phyloP scores from a whole-genome alignment of 2,888 invertebrate genomes.

The Cosmopolites sordidus region DNA sequence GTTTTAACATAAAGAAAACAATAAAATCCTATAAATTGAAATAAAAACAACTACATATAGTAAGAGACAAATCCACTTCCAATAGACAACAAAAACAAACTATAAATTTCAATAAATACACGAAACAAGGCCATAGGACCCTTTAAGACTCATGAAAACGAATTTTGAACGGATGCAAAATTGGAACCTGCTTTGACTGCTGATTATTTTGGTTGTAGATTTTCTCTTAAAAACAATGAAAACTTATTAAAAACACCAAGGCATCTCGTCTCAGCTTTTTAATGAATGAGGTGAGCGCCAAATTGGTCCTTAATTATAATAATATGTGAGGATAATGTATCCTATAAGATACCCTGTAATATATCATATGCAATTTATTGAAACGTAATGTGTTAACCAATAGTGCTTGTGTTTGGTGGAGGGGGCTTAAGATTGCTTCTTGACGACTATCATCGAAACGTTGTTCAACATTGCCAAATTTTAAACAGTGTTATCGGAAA shows the following conservation, averaged over 20 bases:
- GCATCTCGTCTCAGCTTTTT: conserved; percentile 40
- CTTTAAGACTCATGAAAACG: too few relatives aligned
- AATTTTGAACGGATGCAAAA: too few relatives aligned
- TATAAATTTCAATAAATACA: too few relatives aligned
- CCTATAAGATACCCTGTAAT: conserved; percentile 52
- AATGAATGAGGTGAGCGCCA: conserved; percentile 40
- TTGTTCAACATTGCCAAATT: too few relatives aligned
- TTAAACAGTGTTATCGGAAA: too few relatives aligned
- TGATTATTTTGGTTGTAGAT: conserved; percentile 2
- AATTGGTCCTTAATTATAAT: conserved; percentile 49
- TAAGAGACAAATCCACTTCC: too few relatives aligned
- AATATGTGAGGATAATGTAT: conserved; percentile 51
- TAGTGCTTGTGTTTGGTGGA: conserved; percentile 51
- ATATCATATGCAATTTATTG: conserved; percentile 47
- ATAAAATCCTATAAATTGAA: background rate
- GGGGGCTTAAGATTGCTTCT: conserved; percentile 43
- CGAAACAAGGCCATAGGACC: too few relatives aligned
- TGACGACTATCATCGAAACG: conserved; percentile 49
- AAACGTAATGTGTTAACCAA: conserved; percentile 49
- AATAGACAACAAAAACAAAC: too few relatives aligned
- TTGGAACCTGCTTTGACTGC: background rate
- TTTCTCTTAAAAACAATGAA: conserved; percentile 4
- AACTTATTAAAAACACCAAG: conserved; percentile 39
- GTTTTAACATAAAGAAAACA: background rate
- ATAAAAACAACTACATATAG: too few relatives aligned